Conservation (phyloP, 2,113 vertebrate species). For the Hoplias malabaricus region DNA sequence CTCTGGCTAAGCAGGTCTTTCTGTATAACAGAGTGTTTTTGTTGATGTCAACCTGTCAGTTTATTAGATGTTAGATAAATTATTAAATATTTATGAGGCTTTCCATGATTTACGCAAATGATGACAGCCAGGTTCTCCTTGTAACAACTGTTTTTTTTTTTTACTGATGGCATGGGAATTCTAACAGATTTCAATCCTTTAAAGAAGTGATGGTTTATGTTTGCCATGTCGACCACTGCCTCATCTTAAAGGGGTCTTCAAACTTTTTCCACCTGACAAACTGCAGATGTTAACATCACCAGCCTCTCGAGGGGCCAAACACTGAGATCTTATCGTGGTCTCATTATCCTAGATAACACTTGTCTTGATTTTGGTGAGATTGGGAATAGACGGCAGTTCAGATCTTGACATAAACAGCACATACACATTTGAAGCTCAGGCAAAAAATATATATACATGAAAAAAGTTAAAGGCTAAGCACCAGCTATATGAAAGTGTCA, state of each 20-base stretch:
- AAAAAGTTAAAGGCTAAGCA: background rate
- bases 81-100: background rate
- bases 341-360: background rate
- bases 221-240: background rate
- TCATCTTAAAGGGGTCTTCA: background rate
- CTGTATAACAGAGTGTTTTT: conserved; percentile 15
- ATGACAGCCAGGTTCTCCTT: background rate
- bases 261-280: background rate
- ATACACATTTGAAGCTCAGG: too few relatives aligned
- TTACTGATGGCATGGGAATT: background rate
- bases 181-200: background rate
- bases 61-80: conserved; percentile 20
- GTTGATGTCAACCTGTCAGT: conserved; percentile 22
- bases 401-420: too few relatives aligned
- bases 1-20: background rate
- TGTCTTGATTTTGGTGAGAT: background rate
- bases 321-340: background rate
- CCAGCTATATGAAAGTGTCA: too few relatives aligned
- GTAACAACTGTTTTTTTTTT: background rate
- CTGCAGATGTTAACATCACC: background rate
- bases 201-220: background rate
- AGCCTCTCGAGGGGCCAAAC: background rate
- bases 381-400: background rate
- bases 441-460: too few relatives aligned
- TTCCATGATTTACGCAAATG: background rate